Evolutionary conservation across 2,888 invertebrate genomes (phyloP).

Genomic region (Pristionchus exspectatus): DNA sequence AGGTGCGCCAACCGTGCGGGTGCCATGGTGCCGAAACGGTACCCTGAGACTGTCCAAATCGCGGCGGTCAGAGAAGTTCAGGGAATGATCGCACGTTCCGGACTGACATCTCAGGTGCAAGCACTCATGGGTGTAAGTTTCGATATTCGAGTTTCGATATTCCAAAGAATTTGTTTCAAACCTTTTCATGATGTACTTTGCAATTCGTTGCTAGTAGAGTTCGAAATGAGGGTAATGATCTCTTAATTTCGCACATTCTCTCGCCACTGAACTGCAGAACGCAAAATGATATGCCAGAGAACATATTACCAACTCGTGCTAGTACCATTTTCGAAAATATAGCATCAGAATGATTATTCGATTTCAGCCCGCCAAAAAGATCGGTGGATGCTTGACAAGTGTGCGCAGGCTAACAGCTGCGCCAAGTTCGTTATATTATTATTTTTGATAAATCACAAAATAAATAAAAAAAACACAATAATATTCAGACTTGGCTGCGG

Average conservation of each 20-base stretch:
- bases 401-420: constrained; percentile 39
- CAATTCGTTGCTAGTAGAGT: too few species aligned
- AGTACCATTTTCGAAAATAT: too few species aligned
- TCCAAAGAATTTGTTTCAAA: too few species aligned
- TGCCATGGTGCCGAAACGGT: constrained; percentile 11
- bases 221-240: too few species aligned
- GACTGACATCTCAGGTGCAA: background rate
- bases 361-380: background rate
- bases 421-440: background rate
- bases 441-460: background rate
- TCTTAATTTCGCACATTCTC: too few species aligned
- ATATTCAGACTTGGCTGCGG: constrained; percentile 36
- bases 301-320: too few species aligned
- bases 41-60: constrained; percentile 46
- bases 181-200: too few species aligned
- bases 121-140: constrained; percentile 24
- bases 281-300: too few species aligned
- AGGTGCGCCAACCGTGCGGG: constrained; percentile 46
- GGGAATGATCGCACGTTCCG: constrained; percentile 6
- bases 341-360: too few species aligned
- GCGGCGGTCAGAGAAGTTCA: background rate
- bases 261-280: too few species aligned
- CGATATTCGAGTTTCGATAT: too few species aligned
- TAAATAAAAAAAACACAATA: background rate
- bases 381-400: constrained; percentile 42